Base-by-base conservation (phyloP, 2,797 vertebrate species). In the Okamejei kenojei region DNA sequence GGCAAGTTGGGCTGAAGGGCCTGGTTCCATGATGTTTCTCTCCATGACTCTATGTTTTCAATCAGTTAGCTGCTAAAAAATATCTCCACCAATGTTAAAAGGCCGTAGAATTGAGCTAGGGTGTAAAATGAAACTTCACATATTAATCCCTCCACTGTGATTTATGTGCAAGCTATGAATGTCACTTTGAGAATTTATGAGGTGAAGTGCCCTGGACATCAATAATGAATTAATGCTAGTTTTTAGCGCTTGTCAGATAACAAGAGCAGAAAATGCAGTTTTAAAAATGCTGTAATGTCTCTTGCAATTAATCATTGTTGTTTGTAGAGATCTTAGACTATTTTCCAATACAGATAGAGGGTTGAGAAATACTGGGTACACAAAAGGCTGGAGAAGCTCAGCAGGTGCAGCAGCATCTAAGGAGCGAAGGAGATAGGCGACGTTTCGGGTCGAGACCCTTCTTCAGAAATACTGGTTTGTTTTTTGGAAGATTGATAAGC, bases 121-220 rank as follows among this genome's bases (percentile, higher is more conserved):
- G 0, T 71, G 21, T 32, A 5, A 71, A 35, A 91, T 86, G 58
- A 35, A 73, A 58, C 45, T 76, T 92, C 7, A 13, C 38, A 92
- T 58, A 92, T 92, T 54, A 76, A 29, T 76, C 29, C 38, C 45
- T 71, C 17, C 90, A 92, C 10, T n/a, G 76, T 76, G 71, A 92
- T 92, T 71, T 54, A 76, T 54, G 76, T 15, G 35, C 7, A 54
- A 54, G 38, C 74, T 92, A 38, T 54, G 35, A 73, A 54, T 92
- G 71, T 74, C 71, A 92, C 23, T 76, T 92, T 76, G 71, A 76
- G 90, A 92, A 76, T 29, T 76, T 76, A 71, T 92, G 54, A 74
- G 73, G 26, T 73, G 23, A 92, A n/a, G 38, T 92, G 38, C n/a
- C 8, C 19, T 45, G 68, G 71, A 17, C 38, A 0, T 54, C 23